Evolutionary conservation across 2,113 vertebrate genomes (phyloP).

Genomic region (Antechinus flavipes): DNA sequence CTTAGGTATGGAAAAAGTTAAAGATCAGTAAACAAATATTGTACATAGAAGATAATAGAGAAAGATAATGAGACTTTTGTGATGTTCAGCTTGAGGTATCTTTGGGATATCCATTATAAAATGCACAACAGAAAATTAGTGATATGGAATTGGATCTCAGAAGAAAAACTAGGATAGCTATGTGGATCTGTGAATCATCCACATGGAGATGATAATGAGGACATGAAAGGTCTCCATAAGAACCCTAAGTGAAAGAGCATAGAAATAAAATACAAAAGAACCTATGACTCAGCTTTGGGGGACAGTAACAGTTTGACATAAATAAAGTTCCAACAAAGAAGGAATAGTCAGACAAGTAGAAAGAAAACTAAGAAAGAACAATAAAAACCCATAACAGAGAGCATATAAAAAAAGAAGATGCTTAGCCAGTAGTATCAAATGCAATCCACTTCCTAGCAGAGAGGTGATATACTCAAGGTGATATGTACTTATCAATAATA

Average conservation of each 20-base stretch:
- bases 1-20: not conserved
- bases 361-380: not conserved
- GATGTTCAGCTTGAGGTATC: not conserved
- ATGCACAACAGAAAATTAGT: not conserved
- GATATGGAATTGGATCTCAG: not conserved
- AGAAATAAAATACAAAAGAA: not conserved
- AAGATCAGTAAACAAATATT: not conserved
- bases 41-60: no score
- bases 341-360: not conserved
- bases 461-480: no score
- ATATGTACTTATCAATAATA: not conserved
- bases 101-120: not conserved
- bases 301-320: not conserved
- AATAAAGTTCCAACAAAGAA: not conserved
- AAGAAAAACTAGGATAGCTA: not conserved
- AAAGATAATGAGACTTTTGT: not conserved
- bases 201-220: not conserved
- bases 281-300: not conserved
- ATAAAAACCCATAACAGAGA: not conserved
- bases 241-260: not conserved
- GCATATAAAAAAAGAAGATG: not conserved
- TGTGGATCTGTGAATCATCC: not conserved
- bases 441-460: no score
- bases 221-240: not conserved
- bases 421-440: not conserved